phyloP scores from a whole-genome alignment of 2,113 vertebrate species.

The Aldabrachelys gigantea region DNA sequence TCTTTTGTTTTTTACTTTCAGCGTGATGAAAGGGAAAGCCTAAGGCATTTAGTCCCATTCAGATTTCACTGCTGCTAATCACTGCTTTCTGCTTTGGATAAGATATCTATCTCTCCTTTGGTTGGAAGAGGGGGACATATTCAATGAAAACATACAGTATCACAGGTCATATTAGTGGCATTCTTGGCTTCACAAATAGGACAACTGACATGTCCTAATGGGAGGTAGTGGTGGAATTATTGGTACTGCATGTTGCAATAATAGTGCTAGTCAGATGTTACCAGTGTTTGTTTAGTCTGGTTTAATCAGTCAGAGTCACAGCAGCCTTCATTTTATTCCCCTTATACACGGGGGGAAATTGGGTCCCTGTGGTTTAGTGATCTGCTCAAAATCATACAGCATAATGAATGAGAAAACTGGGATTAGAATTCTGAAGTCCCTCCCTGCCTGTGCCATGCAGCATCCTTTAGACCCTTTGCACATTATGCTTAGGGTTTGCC shows the following conservation, averaged over 20 bases:
- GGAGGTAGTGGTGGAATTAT: not conserved
- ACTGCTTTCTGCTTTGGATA: conserved; percentile 10
- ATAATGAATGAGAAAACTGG: not conserved
- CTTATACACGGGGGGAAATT: not conserved
- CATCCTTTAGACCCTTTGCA: not conserved
- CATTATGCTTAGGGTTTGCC: not conserved
- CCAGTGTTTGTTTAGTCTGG: conserved; percentile 5
- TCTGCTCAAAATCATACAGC: not conserved
- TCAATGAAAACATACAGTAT: conserved; percentile 40
- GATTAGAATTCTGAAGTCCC: too few relatives aligned
- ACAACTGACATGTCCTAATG: conserved; percentile 1
- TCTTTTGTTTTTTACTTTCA: conserved; percentile 59
- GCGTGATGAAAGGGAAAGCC: conserved; percentile 57
- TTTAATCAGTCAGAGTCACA: conserved; percentile 59
- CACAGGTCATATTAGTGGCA: conserved; percentile 25
- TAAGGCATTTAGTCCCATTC: conserved; percentile 54
- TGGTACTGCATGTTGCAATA: not conserved
- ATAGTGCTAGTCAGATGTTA: fast-evolving
- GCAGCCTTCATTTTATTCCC: conserved; percentile 46
- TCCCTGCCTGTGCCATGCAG: not conserved
- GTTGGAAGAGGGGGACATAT: conserved; percentile 20
- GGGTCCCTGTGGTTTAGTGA: not conserved
- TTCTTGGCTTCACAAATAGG: not conserved
- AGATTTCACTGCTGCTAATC: conserved; percentile 36
- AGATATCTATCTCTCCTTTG: conserved; percentile 51